Base-by-base conservation (phyloP, 1,140 invertebrate species). In the Drosophila miranda region DNA sequence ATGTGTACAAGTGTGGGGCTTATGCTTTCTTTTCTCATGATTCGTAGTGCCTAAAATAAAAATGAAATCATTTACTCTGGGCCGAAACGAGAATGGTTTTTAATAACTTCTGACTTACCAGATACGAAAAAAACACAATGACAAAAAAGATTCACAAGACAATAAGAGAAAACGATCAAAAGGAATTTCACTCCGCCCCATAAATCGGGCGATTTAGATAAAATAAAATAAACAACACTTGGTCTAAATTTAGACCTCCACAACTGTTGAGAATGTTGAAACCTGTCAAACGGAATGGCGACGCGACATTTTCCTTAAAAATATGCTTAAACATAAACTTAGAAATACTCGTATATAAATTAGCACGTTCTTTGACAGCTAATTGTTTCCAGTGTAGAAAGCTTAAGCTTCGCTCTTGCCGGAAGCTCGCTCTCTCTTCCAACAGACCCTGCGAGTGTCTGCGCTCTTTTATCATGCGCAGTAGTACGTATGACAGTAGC, bases 21-120 rank as follows among this genome's bases (percentile, higher is more conserved):
- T 50, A 30, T 74, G 42, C 59, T 52, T 59, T 34, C 53, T 55
- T 14, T 43, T 69, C 19, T 44, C 41, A 34, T 75, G 77, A 66
- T 48, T 57, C 49, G 60, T 62, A 64, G 82, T 77, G 82, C 86
- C 86, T 89, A 89, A 87, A 89, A 89, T 89, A 89, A 89, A 89
- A 89, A 89, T 89, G 78, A 89, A 89, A 86, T 89, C 86, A 86
- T 89, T 89, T 89, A 89, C 80, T 81, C 78, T 63, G 50, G 66
- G 44, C 34, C 60, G 52, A 68, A 68, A 75, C 70, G 60, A 68
- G 48, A 78, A 72, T 78, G 76, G 46, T 62, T 75, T 75, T 69
- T 67, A 79, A 76, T 76, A 78, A 72, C 70, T 86, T 71, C 62
- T 67, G 67, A 89, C 86, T 89, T 89, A 89, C 86, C 23, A 23